A percentile compares a stretch with the other conserved stretches of the same genome.
phyloP scores from a whole-genome alignment of 2,113 vertebrate genomes.

The Sinosuthora webbiana region DNA sequence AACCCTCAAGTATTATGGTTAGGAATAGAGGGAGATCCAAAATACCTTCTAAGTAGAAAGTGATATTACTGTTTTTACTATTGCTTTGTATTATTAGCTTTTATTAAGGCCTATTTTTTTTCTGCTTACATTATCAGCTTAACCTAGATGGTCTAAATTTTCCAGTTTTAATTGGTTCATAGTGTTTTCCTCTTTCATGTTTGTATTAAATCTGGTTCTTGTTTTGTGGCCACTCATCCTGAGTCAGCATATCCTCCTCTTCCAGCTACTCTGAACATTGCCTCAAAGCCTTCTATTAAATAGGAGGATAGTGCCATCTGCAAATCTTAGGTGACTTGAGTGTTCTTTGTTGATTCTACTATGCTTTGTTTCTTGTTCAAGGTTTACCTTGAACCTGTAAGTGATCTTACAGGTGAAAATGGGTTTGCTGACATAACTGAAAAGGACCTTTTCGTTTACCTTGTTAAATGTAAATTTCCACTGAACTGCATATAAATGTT shows the following conservation, averaged over 20 bases:
- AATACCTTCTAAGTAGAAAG: background rate
- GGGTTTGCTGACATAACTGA: background rate
- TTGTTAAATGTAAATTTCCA: constrained; percentile 15
- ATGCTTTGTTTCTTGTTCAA: background rate
- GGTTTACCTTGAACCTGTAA: background rate
- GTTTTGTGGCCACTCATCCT: background rate
- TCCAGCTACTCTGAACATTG: background rate
- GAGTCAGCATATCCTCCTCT: background rate
- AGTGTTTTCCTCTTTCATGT: background rate
- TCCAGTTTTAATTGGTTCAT: background rate
- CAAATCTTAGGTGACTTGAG: background rate
- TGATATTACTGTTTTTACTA: background rate
- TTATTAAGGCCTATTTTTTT: background rate
- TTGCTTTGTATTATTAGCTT: background rate
- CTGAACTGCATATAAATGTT: background rate
- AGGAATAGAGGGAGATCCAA: background rate
- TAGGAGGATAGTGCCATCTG: background rate
- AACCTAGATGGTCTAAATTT: background rate
- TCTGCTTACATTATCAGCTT: background rate
- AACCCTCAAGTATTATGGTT: background rate
- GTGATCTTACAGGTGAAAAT: background rate
- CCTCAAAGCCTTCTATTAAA: background rate
- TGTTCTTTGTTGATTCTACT: background rate
- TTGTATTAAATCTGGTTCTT: background rate
- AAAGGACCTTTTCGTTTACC: background rate